phyloP scores from a whole-genome alignment of 1,140 invertebrate genomes.

The Armadillidium nasatum region DNA sequence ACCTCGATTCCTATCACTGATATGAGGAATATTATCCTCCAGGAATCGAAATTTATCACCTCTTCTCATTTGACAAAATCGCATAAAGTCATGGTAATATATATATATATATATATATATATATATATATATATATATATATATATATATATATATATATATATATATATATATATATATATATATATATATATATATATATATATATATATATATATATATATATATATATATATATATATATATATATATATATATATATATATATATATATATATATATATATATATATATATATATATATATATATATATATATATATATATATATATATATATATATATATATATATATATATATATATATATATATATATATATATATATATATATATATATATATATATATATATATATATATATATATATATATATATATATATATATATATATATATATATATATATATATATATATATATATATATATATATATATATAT shows the following conservation, averaged over 20 bases:
- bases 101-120: constrained; percentile 19
- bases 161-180: constrained; percentile 29
- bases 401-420: too few species aligned
- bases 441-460: too few species aligned
- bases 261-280: constrained; percentile 23
- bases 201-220: constrained; percentile 28
- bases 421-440: too few species aligned
- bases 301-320: constrained; percentile 3
- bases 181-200: constrained; percentile 26
- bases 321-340: too few species aligned
- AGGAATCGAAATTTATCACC: background rate
- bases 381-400: too few species aligned
- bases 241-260: constrained; percentile 23
- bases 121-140: constrained; percentile 32
- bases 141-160: constrained; percentile 32
- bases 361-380: background rate
- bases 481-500: too few species aligned
- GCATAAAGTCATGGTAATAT: too few species aligned
- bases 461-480: too few species aligned
- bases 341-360: background rate
- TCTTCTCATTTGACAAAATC: background rate
- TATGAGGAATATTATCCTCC: background rate
- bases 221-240: constrained; percentile 22
- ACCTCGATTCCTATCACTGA: background rate
- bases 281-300: constrained; percentile 28